A percentile compares a stretch with the other conserved stretches of the same genome.
Conservation (phyloP, 2,797 vertebrate genomes). For the Zonotrichia albicollis region DNA sequence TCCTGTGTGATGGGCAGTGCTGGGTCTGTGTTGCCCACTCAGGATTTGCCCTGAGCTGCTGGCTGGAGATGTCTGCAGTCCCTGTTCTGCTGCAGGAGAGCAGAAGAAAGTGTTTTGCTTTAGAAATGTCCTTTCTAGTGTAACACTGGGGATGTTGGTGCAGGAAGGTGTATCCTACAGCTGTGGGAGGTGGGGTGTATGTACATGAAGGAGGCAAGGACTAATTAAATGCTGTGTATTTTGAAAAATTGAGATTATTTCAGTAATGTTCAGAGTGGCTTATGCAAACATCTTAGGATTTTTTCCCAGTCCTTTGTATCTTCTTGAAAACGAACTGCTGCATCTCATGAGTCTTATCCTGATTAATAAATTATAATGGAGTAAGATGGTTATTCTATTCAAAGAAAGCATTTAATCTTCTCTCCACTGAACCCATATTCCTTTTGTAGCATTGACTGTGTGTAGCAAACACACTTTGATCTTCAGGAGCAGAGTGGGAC, state of each 20-base stretch:
- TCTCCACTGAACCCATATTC: conserved; percentile 50
- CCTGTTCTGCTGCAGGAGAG: not conserved
- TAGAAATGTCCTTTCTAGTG: not conserved
- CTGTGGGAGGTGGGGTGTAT: not conserved
- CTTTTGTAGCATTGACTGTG: conserved; percentile 55
- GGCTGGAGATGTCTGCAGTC: not conserved
- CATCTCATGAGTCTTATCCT: not conserved
- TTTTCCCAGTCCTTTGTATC: not conserved
- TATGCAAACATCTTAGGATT: not conserved
- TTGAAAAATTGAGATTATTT: not conserved
- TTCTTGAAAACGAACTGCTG: not conserved
- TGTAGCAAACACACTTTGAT: conserved; percentile 51
- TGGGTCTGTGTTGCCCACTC: not conserved
- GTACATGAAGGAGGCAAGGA: not conserved
- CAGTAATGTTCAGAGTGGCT: not conserved
- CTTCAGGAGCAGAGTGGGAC: conserved; percentile 59
- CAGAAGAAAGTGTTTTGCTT: not conserved
- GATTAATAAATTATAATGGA: conserved; percentile 16
- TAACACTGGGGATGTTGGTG: not conserved
- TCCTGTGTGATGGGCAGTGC: not conserved
- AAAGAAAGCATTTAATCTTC: conserved; percentile 42
- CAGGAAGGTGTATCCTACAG: not conserved
- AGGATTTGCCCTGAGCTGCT: not conserved
- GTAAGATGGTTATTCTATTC: conserved; percentile 31
- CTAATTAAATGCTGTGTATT: not conserved